phyloP scores from a whole-genome alignment of 1,140 invertebrate genomes.

The Drosophila bocqueti region DNA sequence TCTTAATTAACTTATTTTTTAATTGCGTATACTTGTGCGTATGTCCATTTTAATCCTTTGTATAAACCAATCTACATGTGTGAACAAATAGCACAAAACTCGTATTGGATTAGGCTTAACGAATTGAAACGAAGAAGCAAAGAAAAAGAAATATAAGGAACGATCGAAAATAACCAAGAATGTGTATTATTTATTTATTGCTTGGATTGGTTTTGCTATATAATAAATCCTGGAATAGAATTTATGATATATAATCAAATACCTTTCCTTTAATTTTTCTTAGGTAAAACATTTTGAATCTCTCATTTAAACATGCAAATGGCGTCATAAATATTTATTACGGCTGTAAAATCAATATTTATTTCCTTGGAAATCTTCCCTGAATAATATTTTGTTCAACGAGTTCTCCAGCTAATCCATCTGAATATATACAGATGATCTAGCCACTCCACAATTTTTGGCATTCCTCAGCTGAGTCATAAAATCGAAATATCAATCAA shows the following conservation, averaged over 20 bases:
- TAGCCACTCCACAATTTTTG: slow-evolving; percentile 3
- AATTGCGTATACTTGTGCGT: slow-evolving; percentile 69
- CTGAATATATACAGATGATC: slow-evolving; percentile 8
- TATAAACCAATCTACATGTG: slow-evolving; percentile 45
- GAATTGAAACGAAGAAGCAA: slow-evolving; percentile 27
- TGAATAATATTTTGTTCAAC: background rate
- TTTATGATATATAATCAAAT: background rate
- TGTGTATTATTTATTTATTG: slow-evolving; percentile 31
- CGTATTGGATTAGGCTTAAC: slow-evolving; percentile 41
- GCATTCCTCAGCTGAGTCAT: slow-evolving; percentile 48
- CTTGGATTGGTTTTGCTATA: background rate
- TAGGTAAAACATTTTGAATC: too few relatives aligned
- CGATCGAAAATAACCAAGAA: slow-evolving; percentile 28
- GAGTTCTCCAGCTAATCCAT: slow-evolving; percentile 2
- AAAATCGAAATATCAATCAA: slow-evolving; percentile 56
- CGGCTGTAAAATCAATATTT: background rate
- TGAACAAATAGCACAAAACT: slow-evolving; percentile 34
- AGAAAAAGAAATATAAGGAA: slow-evolving; percentile 21
- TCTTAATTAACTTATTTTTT: slow-evolving; percentile 75
- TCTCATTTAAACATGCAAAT: background rate
- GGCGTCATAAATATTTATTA: background rate
- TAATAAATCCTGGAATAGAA: background rate
- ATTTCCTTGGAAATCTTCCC: background rate
- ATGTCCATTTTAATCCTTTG: slow-evolving; percentile 74
- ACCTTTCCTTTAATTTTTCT: too few relatives aligned